Base-by-base conservation (phyloP, 1,140 invertebrate species). In the Papilio helenus region DNA sequence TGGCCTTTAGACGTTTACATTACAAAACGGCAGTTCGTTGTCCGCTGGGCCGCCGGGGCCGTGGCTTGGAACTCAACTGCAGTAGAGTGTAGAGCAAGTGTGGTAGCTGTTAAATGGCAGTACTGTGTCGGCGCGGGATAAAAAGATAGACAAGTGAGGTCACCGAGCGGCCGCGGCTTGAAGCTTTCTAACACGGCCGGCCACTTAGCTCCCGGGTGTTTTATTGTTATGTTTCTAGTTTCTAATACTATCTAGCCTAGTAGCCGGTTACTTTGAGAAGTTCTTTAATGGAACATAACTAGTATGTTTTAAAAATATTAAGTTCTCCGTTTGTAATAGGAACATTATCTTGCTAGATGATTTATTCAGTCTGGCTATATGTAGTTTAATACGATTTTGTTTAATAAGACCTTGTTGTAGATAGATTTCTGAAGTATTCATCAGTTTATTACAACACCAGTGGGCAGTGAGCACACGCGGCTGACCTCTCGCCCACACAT, bases 101-200 rank as follows among this genome's bases (percentile, higher is more conserved):
- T 73, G 85, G 87, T 76, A 78, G 74, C 79, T 80, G 77, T 79
- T 88, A 88, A 84, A 88, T 88, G 87, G 85, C 87, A 85, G 79
- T 88, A 26, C 78, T 87, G 82, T 88, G 87, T 88, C 44, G 74
- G 77, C 79, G 79, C 51, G 78, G 61, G 80, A 65, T 79, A 79
- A 83, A 85, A 85, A 84, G 76, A 76, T 49, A 79, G 44, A 73
- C 49, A 73, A 49, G 72, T 73, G 20, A 49, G 42, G 44, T 44
- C 34, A 34, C 18, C 34, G 34, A 44, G 68, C 34, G 18, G 71
- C 18, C 34, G 34, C 72, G 68, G 68, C 29, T 72, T 42, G 68
- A 72, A 39, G 68, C 68, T 72, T 72, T 72, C 34, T 42, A 18
- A 72, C 68, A 72, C 68, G 4, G 68, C 39, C 29, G 39, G 34